Base-by-base conservation (phyloP, 2,888 invertebrate genomes). In the Nemurella pictetii region DNA sequence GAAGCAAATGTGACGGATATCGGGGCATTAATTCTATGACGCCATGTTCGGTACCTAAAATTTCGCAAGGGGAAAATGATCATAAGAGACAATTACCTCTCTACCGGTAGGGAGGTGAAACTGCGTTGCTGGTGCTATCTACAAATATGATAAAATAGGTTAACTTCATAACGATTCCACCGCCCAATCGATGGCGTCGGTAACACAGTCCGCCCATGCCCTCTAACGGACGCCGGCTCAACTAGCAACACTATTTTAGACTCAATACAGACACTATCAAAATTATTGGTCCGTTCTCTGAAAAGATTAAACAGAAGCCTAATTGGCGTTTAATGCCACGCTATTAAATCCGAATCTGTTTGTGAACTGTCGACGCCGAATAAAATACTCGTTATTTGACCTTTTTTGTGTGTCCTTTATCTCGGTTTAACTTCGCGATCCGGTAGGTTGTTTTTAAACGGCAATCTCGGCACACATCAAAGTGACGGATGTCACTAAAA, bases 161-260 rank as follows among this genome's bases (percentile, higher is more conserved):
- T 78, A 55, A 78, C 78, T n/a, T 78, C 30, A 30, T 28, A 78
- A 78, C 78, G 78, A 29, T 78, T 28, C 30, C 12, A 3, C 28
- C 26, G 30, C 26, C 78, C 29, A 78, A 78, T 78, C 78, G 78
- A 78, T 78, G 78, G 28, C 78, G 78, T 29, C 78, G 78, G n/a
- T n/a, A 78, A 78, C 9, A 28, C 28, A 28, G 30, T n/a, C 30
- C 20, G 30, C 30, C n/a, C 12, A 20, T 15, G 5, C 78, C 78
- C 26, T 78, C 78, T 30, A 15, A 78, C 78, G 78, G 78, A 15
- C 28, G 20, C 2, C 29, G 29, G 15, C n/a, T 4, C 78, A 78
- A 78, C 78, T 30, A 78, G 29, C 2, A 30, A 30, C 78, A 78
- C 78, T 78, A 75, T 75, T 28, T 12, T 55, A 55, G 55, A 12